A percentile compares a stretch with the other conserved stretches of the same genome.
Conservation (phyloP, 2,797 vertebrate species). For the Parambassis ranga region DNA sequence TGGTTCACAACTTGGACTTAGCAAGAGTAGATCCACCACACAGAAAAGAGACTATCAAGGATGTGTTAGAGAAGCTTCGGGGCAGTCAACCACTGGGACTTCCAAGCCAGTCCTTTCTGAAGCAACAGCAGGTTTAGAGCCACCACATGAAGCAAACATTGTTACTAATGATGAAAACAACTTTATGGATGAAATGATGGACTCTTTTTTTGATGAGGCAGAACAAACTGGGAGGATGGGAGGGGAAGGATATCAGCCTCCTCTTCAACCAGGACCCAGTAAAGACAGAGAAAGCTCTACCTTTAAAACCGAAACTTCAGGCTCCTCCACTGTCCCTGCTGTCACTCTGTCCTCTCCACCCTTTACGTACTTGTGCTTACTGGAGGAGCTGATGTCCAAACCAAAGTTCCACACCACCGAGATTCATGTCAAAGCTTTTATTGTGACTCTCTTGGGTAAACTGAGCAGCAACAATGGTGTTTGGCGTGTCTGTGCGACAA, state of each 20-base stretch:
- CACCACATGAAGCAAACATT: neutral
- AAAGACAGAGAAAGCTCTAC: neutral
- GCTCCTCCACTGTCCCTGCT: neutral
- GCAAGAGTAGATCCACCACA: conserved; percentile 5
- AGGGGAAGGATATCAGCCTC: neutral
- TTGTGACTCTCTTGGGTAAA: conserved; percentile 92
- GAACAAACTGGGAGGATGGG: conserved; percentile 9
- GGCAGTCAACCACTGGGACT: neutral
- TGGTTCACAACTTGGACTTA: neutral
- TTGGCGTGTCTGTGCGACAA: conserved; percentile 87
- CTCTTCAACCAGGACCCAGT: neutral
- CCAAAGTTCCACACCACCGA: conserved; percentile 43
- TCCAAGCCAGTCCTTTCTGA: neutral
- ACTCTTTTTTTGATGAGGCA: conserved; percentile 40
- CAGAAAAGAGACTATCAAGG: conserved; percentile 26
- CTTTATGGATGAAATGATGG: conserved; percentile 67
- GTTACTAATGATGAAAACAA: conserved; percentile 4
- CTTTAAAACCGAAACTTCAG: neutral
- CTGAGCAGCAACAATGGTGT: conserved; percentile 80
- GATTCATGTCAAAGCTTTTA: conserved; percentile 90
- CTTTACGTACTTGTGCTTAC: conserved; percentile 87
- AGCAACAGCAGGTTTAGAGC: conserved; percentile 10
- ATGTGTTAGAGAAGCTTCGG: neutral
- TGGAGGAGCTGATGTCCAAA: conserved; percentile 68
- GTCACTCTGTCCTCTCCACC: conserved; percentile 78